These are phyloP conservation scores for Heliconius hewitsoni DNA, from an alignment of 1,140 invertebrate genomes.

Conservation along the genomic window DNA sequence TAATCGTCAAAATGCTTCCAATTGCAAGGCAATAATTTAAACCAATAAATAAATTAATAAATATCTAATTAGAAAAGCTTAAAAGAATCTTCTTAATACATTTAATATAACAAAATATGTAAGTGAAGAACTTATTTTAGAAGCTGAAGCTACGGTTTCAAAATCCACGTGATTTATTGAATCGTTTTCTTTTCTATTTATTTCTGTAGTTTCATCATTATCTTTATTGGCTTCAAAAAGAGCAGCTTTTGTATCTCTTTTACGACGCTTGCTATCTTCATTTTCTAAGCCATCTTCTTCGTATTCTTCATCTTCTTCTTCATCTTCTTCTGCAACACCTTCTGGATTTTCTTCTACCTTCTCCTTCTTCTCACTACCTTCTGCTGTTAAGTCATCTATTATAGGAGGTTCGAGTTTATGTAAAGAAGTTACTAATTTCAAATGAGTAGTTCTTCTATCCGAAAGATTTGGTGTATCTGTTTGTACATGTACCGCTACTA, in stretches of 20 bases:
- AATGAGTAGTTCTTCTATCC: constrained; percentile 50
- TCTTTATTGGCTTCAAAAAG: constrained; percentile 58
- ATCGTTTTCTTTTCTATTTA: constrained; percentile 43
- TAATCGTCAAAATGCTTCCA: constrained; percentile 68
- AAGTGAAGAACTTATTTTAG: constrained; percentile 11
- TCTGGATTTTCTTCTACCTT: constrained; percentile 48
- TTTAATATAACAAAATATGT: constrained; percentile 22
- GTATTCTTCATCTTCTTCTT: constrained; percentile 47
- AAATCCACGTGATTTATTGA: constrained; percentile 59
- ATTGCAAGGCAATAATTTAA: constrained; percentile 74
- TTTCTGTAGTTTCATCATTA: constrained; percentile 44
- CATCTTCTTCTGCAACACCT: constrained; percentile 43
- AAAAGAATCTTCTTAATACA: constrained; percentile 44
- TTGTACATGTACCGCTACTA: constrained; percentile 59
- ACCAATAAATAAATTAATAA: constrained; percentile 74
- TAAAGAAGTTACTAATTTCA: constrained; percentile 59
- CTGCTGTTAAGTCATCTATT: constrained; percentile 49
- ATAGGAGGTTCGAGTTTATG: constrained; percentile 40
- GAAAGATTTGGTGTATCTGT: constrained; percentile 39
- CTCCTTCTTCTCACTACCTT: constrained; percentile 56
- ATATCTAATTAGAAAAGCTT: constrained; percentile 40
- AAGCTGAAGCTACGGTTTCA: constrained; percentile 32
- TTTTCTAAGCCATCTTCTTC: constrained; percentile 49
- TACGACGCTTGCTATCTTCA: constrained; percentile 46
- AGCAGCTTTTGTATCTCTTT: constrained; percentile 62